phyloP scores from a whole-genome alignment of 2,797 vertebrate species.

The Arremon brunneinucha region DNA sequence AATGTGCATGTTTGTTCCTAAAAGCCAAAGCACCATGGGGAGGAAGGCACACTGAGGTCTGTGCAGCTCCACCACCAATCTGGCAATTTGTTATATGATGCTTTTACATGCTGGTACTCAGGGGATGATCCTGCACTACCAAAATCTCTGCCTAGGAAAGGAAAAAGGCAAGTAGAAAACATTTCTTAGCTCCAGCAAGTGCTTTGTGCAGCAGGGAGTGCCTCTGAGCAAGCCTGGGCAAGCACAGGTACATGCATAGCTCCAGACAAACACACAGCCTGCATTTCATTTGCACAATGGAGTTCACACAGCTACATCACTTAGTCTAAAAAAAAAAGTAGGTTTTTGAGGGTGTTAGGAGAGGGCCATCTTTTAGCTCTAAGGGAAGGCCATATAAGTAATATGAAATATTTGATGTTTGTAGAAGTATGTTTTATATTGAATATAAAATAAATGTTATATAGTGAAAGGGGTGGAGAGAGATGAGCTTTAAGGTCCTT shows the following conservation, averaged over 20 bases:
- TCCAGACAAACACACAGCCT: background rate
- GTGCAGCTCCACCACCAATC: background rate
- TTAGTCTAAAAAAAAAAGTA: background rate
- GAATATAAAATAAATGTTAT: background rate
- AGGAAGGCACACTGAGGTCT: background rate
- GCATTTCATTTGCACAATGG: background rate
- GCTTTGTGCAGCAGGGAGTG: background rate
- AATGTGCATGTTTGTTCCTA: conserved; percentile 3
- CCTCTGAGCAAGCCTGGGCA: background rate
- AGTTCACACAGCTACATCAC: background rate
- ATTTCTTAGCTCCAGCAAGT: background rate
- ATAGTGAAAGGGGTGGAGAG: fast-evolving
- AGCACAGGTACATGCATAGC: background rate
- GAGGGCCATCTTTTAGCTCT: background rate
- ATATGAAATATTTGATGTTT: background rate
- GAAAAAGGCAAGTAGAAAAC: background rate
- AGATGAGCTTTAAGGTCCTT: background rate
- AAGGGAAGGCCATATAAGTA: background rate
- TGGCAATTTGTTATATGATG: background rate
- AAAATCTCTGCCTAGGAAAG: background rate
- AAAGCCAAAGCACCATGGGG: conserved; percentile 14
- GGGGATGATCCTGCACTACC: background rate
- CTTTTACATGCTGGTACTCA: background rate
- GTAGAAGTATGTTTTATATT: background rate
- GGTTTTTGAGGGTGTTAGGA: background rate